Evolutionary conservation across 2,888 invertebrate species (phyloP), one percentile per base, ranked within the genome.

Genomic region (Cheilosia grossa): DNA sequence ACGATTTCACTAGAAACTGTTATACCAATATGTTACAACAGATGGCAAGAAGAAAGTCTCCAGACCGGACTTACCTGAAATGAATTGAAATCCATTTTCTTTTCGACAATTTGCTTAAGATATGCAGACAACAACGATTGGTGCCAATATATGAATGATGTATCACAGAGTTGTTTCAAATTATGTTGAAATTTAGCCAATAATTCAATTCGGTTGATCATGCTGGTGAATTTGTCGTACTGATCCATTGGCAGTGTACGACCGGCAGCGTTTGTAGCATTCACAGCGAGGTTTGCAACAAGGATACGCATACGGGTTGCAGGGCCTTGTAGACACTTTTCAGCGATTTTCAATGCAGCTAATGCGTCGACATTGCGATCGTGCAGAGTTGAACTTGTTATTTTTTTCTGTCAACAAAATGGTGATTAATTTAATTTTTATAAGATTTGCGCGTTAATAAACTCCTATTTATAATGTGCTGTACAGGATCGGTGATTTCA

Each of bases 61-160:
- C 4, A 27, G 3, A 1, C 47, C 58, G 54, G 9, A 61, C 67
- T 78, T 78, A 91, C 91, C 82, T 90, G 89, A 59, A 91, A 88
- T n/a, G 88, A 77, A 79, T 89, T 89, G 9, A 95, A 93, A 92
- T 96, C 95, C 24, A 94, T 91, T 87, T 95, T 94, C 80, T 93
- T 93, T 82, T 94, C 94, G 87, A 95, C 94, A 87, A 96, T 93
- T 90, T 96, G 95, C 82, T 95, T 94, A 88, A 97, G 94, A 91
- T 97, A 96, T 61, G 96, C 94, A 1, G 95, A 95, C 66, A 97
- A 93, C 67, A 97, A 93, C 87, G 95, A 94, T 89, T 95, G 94
- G 92, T 98, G 97, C 95, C 96, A 97, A 90, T 96, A 94, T 67
- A 98, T 92, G 92, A 96, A 96, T 42, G 95, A 95, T 88, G 96